Conservation (phyloP, 64 coral and sea anemone genomes). For the Dendronephthya gigantea region DNA sequence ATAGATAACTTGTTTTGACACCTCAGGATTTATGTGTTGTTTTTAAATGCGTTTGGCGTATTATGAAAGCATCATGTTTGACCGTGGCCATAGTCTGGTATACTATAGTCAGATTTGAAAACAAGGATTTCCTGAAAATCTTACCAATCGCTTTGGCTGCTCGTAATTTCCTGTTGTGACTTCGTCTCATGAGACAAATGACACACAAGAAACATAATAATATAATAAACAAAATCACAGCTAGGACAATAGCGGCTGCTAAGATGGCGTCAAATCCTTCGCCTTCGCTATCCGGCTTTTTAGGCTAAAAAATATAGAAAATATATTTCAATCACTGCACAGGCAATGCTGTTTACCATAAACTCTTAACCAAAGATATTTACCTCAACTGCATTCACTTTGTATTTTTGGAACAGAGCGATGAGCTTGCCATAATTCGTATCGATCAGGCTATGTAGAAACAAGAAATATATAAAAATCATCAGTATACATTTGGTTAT, state of each 20-base stretch:
- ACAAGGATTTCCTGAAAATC: neutral
- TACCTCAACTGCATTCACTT: neutral
- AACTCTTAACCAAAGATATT: no score
- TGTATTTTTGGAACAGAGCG: neutral
- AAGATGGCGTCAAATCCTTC: neutral
- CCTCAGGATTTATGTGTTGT: no score
- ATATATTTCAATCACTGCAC: neutral
- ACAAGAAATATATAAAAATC: neutral
- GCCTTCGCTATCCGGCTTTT: neutral
- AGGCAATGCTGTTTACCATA: no score
- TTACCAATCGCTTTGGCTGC: neutral
- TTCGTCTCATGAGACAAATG: neutral
- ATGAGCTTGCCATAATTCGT: neutral
- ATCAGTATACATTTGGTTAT: no score
- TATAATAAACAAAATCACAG: neutral
- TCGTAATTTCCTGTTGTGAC: constrained; percentile 2
- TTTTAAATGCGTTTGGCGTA: no score
- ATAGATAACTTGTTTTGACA: no score
- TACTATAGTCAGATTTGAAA: no score
- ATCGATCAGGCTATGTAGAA: neutral
- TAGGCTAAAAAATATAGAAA: neutral
- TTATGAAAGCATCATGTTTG: no score
- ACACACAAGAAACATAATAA: constrained; percentile 5
- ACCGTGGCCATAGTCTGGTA: no score
- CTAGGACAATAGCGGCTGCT: neutral